Evolutionary conservation across 2,113 vertebrate genomes (phyloP), one percentile per base, ranked within the genome.

Genomic region (Silurus glanis): DNA sequence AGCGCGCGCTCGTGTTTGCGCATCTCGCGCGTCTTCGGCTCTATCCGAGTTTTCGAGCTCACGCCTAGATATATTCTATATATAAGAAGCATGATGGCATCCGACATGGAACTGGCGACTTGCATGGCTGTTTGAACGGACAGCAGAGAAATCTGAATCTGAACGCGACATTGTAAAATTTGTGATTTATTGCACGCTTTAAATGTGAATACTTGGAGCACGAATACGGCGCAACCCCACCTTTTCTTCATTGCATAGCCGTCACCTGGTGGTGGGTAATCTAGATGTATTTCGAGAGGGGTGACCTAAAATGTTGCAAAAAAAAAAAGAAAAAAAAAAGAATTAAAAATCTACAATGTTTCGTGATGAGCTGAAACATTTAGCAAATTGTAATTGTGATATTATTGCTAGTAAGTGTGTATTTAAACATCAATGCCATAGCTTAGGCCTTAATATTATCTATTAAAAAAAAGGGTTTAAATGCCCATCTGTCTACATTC

Each of bases 221-320:
- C 58, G 72, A 55, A 37, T 69, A 28, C 55, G 85, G 85, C 81
- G 82, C 58, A 89, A 87, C 86, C 88, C 80, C 88, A 87, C 88
- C 88, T 89, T 87, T 85, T 79, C 28, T 80, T 83, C 75, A 61
- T 5, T 76, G 81, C 82, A 86, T 13, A 74, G 76, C 80, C 37
- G 19, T 74, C 67, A 82, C 64, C 81, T 69, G 25, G 47, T 87
- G 66, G 21, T 72, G 21, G 59, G 25, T 86, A 25, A 25, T 59
- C 78, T 61, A 61, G 56, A 80, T 86, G 64, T 51, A 28, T 81
- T 56, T 72, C 3, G n/a, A 58, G 8, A 55, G 9, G 53, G 47
- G 55, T 84, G 56, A 75, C 69, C 37, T 37, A 67, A 47, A 85
- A 85, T 56, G 47, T n/a, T 64, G 55, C 37, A 64, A n/a, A 81